phyloP scores from a whole-genome alignment of 53 echinoderm and acorn worm species.

The Holothuria scabra region DNA sequence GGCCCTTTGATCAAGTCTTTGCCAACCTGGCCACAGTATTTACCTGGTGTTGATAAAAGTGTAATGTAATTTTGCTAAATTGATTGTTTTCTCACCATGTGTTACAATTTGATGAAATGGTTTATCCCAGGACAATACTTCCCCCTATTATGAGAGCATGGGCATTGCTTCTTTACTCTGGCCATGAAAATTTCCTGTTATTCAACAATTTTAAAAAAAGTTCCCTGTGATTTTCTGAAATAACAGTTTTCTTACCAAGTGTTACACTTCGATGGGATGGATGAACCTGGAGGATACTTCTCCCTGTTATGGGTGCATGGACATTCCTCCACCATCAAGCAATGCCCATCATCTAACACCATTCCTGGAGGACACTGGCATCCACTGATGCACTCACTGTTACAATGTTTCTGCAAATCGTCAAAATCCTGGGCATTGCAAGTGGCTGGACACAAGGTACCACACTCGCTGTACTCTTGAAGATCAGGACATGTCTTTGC shows the following conservation, averaged over 20 bases:
- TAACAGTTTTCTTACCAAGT: constrained; percentile 67
- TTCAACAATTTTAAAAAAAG: too few species aligned
- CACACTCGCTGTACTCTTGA: constrained; percentile 83
- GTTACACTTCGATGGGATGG: constrained; percentile 73
- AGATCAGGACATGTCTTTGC: constrained; percentile 79
- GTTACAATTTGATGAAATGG: constrained; percentile 73
- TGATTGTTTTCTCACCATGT: constrained; percentile 67
- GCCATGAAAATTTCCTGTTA: neutral
- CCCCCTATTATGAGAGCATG: constrained; percentile 84
- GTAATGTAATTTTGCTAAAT: too few species aligned
- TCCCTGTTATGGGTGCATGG: constrained; percentile 85
- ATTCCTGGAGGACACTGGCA: constrained; percentile 87
- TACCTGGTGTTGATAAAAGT: too few species aligned
- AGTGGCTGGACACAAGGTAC: constrained; percentile 74
- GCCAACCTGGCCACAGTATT: neutral
- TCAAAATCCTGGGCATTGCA: constrained; percentile 62
- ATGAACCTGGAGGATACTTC: constrained; percentile 85
- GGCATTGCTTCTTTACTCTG: constrained; percentile 56
- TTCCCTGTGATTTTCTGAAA: neutral
- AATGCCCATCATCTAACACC: constrained; percentile 80
- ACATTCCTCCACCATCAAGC: constrained; percentile 67
- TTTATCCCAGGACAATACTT: constrained; percentile 82
- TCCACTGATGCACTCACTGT: constrained; percentile 75
- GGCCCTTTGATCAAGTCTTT: too few species aligned
- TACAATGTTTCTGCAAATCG: constrained; percentile 65